phyloP scores from a whole-genome alignment of 2,113 vertebrate genomes.

The Sphyrna mokarran region DNA sequence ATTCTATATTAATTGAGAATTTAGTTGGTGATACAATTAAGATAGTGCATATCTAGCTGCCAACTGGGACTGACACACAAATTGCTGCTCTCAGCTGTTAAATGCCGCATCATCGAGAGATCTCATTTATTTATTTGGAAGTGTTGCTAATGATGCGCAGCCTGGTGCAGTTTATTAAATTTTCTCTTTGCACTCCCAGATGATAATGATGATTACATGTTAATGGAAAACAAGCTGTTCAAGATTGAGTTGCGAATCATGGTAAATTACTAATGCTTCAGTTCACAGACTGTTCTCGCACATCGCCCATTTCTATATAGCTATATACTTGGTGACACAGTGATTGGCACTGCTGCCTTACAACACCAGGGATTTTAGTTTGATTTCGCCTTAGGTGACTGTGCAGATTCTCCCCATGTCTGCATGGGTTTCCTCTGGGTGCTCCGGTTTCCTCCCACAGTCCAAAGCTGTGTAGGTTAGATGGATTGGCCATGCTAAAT shows the following conservation, averaged over 20 bases:
- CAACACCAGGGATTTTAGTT: no score
- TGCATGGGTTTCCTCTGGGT: no score
- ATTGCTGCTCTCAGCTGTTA: background rate
- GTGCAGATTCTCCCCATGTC: no score
- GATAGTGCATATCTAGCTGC: background rate
- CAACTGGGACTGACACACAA: background rate
- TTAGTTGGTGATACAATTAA: background rate
- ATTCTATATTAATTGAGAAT: background rate
- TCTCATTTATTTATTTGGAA: background rate
- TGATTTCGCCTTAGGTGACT: no score
- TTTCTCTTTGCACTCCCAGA: background rate
- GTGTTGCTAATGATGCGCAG: background rate
- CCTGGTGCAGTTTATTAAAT: background rate
- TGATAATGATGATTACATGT: slow-evolving; percentile 6
- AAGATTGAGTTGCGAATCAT: background rate
- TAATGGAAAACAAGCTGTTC: slow-evolving; percentile 12
- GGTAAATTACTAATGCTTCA: background rate
- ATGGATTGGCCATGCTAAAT: no score
- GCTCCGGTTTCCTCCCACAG: no score
- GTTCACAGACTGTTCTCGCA: background rate
- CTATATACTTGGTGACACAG: background rate
- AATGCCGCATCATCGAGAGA: background rate
- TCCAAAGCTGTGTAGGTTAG: no score
- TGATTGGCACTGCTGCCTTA: no score
- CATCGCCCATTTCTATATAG: background rate